Conservation (phyloP, 37 sponge, comb jelly and placozoan genomes). For the Dysidea cf. avara region DNA sequence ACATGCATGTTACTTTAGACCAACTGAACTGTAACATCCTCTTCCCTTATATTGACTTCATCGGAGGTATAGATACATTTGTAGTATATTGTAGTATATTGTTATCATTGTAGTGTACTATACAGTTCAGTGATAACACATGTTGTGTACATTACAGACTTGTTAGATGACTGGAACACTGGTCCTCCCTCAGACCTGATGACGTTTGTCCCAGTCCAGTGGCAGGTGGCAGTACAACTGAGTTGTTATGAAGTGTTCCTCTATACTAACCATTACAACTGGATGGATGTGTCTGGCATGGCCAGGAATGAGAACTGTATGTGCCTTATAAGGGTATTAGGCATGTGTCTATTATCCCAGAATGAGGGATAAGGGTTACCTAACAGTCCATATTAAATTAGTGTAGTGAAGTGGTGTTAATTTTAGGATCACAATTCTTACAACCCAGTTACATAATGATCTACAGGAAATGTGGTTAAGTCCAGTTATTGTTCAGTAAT, state of each 20-base stretch:
- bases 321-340: neutral
- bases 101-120: neutral
- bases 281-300: constrained; percentile 51
- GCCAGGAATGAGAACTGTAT: constrained; percentile 57
- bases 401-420: too few species aligned
- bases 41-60: constrained; percentile 74
- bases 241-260: constrained; percentile 72
- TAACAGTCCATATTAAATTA: constrained; percentile 1
- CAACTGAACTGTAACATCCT: constrained; percentile 51
- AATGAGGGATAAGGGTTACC: neutral
- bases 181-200: constrained; percentile 61
- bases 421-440: too few species aligned
- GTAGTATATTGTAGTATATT: neutral
- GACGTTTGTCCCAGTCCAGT: constrained; percentile 70
- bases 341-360: neutral
- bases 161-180: constrained; percentile 77
- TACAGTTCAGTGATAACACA: neutral
- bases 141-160: constrained; percentile 11
- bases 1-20: constrained; percentile 46
- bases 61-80: constrained; percentile 54
- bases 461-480: too few species aligned
- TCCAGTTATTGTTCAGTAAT: too few species aligned
- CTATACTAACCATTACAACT: constrained; percentile 77
- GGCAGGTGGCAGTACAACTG: constrained; percentile 51
- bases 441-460: too few species aligned